Base-by-base conservation (phyloP, 2,113 vertebrate genomes). In the Carettochelys insculpta region DNA sequence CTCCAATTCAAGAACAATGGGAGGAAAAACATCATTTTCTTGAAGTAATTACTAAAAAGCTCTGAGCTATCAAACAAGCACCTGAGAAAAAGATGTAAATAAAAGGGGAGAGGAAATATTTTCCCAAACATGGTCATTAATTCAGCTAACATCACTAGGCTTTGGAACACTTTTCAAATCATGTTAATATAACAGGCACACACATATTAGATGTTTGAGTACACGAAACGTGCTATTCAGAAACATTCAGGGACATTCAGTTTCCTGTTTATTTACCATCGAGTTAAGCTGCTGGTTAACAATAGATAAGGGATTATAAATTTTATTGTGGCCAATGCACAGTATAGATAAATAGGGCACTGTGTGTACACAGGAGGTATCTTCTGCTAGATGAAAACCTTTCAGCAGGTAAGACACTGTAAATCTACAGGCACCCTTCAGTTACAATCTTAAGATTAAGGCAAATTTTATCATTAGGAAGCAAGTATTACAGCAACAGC, bases 131-230 rank as follows among this genome's bases (percentile, higher is more conserved):
- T 34, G 50, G 1, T 90, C 86, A 95, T 87, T 89, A 90, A 93
- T 92, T 95, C 85, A 83, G 92, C 83, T 91, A n/a, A 77, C 85
- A 86, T 24, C 4, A 80, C 80, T 88, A 90, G 94, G 94, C 88
- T 96, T 77, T 43, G 34, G 75, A 86, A 91, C 65, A 79, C 71
- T 29, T 91, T 68, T 52, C 61, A 77, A 94, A 77, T 93, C 95
- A 29, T 78, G 71, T 68, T 93, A 80, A 82, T 83, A 90, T 77
- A 90, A 77, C 7, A 73, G 90, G 93, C 92, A 96, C 93, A 96
- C 93, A 96, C 95, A 80, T 85, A 94, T 92, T 94, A 95, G 96
- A 93, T 90, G 86, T 88, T 91, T 95, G 93, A 92, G 92, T 92
- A 95, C 85, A 89, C 85, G 71, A 95, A 94, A 92, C 82, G 92